Conservation (phyloP, 2,797 vertebrate genomes). For the Chrysocyon brachyurus region DNA sequence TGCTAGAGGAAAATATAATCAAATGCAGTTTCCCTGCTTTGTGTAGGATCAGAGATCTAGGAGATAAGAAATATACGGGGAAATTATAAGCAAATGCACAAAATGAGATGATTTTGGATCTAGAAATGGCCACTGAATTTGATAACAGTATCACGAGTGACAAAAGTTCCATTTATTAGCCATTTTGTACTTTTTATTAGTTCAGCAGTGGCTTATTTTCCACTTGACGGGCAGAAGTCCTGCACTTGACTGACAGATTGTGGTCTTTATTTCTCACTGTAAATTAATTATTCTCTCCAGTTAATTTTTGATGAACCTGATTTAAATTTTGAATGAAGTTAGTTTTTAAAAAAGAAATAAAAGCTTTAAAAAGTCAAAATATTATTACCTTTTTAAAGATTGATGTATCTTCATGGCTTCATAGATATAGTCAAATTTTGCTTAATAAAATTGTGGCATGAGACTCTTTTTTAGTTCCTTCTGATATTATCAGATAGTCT, state of each 20-base stretch:
- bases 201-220: conserved; percentile 47
- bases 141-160: conserved; percentile 15
- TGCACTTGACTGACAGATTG: not conserved
- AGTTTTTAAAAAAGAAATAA: conserved; percentile 24
- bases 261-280: conserved; percentile 30
- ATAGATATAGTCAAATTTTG: conserved; percentile 41
- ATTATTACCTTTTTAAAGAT: conserved; percentile 27
- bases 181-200: conserved; percentile 41
- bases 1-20: not conserved
- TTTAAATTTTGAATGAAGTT: conserved; percentile 57
- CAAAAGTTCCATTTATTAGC: conserved; percentile 3
- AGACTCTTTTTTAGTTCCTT: conserved; percentile 53
- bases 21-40: not conserved
- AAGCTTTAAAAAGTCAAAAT: conserved; percentile 45
- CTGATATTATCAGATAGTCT: conserved; percentile 51
- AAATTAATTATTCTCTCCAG: conserved; percentile 56
- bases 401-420: not conserved
- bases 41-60: not conserved
- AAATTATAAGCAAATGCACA: conserved; percentile 46
- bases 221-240: not conserved
- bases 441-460: conserved; percentile 42
- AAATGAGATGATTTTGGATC: not conserved
- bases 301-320: conserved; percentile 58
- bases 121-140: conserved; percentile 30
- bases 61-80: not conserved